Conservation (phyloP, 1,140 invertebrate species). For the Pantala flavescens region DNA sequence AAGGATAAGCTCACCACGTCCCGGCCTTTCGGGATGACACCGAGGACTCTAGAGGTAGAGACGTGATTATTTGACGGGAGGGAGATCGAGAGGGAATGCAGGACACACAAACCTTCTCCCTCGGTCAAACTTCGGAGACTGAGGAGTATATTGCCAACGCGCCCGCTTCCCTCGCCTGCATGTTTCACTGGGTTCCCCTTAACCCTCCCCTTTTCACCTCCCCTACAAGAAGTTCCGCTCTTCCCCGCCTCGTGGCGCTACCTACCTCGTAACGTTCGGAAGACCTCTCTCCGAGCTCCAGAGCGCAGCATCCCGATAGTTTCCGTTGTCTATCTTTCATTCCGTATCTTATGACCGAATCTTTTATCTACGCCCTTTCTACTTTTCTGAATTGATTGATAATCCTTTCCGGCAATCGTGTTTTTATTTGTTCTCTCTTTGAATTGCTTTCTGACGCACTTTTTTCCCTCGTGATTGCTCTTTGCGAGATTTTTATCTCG, state of each 20-base stretch:
- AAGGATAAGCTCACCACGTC: neutral
- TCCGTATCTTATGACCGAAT: neutral
- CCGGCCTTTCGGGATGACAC: neutral
- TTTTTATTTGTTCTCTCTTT: neutral
- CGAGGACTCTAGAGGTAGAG: neutral
- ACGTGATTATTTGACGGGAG: neutral
- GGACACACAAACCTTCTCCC: neutral
- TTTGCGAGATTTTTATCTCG: no score
- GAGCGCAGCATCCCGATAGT: neutral
- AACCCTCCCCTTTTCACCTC: neutral
- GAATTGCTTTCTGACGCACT: no score
- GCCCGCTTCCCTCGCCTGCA: neutral
- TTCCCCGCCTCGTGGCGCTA: neutral
- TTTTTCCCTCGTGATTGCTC: no score
- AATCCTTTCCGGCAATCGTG: neutral
- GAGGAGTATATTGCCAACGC: neutral
- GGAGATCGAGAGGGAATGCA: neutral
- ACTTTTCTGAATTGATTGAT: neutral
- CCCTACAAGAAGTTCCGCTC: neutral
- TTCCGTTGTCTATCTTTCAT: neutral
- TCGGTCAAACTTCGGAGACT: neutral
- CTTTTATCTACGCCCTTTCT: neutral
- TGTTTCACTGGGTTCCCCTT: neutral
- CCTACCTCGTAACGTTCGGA: neutral
- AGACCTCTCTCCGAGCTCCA: neutral